A percentile compares a stretch with the other conserved stretches of the same genome.
phyloP scores from a whole-genome alignment of 2,113 vertebrate species.

The Meles meles region DNA sequence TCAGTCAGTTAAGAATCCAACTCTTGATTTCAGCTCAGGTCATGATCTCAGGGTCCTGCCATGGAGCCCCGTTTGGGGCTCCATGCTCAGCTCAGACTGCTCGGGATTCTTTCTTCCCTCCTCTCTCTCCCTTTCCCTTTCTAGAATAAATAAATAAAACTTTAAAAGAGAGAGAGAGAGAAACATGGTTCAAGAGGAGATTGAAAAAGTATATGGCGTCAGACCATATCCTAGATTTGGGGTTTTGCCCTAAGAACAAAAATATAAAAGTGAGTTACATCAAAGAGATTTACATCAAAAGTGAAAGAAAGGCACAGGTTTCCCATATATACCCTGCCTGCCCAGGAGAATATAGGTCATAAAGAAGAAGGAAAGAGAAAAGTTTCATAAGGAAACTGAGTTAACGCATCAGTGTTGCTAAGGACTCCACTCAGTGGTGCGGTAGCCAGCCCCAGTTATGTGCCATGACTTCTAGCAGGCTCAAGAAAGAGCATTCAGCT shows the following conservation, averaged over 20 bases:
- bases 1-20: neutral
- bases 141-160: neutral
- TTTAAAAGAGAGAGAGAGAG: neutral
- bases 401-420: neutral
- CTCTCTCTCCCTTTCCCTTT: neutral
- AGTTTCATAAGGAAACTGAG: neutral
- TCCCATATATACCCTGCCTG: no score
- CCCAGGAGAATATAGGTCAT: neutral
- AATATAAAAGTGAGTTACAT: neutral
- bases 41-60: neutral
- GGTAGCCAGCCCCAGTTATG: neutral
- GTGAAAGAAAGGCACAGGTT: no score
- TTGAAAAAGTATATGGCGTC: neutral
- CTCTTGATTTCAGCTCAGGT: neutral
- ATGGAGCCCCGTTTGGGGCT: neutral
- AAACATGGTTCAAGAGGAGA: neutral
- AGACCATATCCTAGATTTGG: neutral
- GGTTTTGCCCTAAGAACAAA: neutral
- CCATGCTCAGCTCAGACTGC: neutral
- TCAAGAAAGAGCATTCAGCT: neutral
- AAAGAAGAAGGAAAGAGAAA: neutral
- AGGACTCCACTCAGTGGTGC: neutral
- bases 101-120: neutral
- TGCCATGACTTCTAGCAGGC: neutral
- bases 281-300: no score